Percentiles rank a stretch among this genome's conserved stretches.
Evolutionary conservation across 64 coral and sea anemone genomes (phyloP).

Genomic region (Platygyra sinensis): DNA sequence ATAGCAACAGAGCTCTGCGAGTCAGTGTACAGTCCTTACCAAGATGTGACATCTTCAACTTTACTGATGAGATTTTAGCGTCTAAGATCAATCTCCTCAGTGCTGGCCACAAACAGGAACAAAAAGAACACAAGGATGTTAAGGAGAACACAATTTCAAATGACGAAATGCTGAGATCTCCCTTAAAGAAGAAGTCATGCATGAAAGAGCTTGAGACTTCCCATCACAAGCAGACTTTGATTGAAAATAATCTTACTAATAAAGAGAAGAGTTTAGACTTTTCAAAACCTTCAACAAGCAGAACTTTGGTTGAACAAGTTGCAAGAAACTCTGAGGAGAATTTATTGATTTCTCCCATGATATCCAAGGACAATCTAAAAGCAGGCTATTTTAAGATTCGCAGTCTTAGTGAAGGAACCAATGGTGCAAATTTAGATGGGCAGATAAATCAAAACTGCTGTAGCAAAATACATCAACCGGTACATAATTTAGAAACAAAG

Average conservation of each 20-base stretch:
- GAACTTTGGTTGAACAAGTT: slow-evolving; percentile 6
- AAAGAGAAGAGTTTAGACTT: slow-evolving; percentile 13
- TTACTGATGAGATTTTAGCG: slow-evolving; percentile 24
- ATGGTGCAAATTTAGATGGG: not conserved
- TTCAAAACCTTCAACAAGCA: slow-evolving; percentile 41
- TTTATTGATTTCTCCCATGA: slow-evolving; percentile 7
- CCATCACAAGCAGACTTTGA: not conserved
- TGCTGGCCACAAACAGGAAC: not conserved
- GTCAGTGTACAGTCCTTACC: slow-evolving; percentile 68
- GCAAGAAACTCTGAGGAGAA: slow-evolving; percentile 1
- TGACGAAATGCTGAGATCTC: slow-evolving; percentile 14
- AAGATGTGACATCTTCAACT: slow-evolving; percentile 42
- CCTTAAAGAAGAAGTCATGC: slow-evolving; percentile 39
- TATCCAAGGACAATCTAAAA: not conserved
- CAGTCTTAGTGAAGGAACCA: not conserved
- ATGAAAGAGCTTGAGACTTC: not conserved
- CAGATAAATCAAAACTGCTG: slow-evolving; percentile 1
- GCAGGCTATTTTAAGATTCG: not conserved
- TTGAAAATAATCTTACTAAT: not conserved
- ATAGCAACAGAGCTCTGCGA: slow-evolving; percentile 5
- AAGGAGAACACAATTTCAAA: not conserved
- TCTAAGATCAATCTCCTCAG: slow-evolving; percentile 13
- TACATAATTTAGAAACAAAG: not conserved
- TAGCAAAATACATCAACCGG: not conserved
- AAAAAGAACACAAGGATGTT: not conserved